A percentile compares a stretch with the other conserved stretches of the same genome.
phyloP scores from a whole-genome alignment of 1,140 invertebrate species.

The Ylistrum balloti region DNA sequence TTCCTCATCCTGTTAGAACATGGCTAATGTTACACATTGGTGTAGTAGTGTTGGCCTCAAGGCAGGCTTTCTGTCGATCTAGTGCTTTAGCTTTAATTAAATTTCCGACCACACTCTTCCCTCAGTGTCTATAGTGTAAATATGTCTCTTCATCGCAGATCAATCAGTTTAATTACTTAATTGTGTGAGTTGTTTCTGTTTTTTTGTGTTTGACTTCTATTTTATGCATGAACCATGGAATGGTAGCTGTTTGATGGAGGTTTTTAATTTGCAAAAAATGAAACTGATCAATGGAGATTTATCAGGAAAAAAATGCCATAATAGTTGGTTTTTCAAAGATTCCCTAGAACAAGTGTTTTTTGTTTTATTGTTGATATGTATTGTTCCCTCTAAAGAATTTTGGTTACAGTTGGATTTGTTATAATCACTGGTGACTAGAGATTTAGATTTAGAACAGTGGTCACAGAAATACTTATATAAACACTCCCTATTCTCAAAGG shows the following conservation, averaged over 20 bases:
- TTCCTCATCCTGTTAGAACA: too few species aligned
- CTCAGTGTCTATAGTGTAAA: not conserved
- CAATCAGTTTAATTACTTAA: constrained; percentile 13
- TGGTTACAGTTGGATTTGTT: too few species aligned
- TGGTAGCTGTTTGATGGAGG: too few species aligned
- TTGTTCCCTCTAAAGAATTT: too few species aligned
- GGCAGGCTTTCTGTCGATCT: not conserved
- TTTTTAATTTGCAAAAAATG: too few species aligned
- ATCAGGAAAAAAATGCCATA: not conserved
- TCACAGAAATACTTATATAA: too few species aligned
- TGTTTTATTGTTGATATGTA: too few species aligned
- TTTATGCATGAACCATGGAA: not conserved
- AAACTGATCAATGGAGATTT: not conserved
- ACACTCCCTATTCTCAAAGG: too few species aligned
- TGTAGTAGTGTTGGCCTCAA: not conserved
- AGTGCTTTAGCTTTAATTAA: constrained; percentile 35
- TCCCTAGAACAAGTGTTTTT: too few species aligned
- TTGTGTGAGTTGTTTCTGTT: not conserved
- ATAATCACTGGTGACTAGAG: too few species aligned
- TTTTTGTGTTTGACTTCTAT: not conserved
- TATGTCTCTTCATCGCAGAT: not conserved
- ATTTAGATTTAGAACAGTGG: too few species aligned
- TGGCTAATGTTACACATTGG: too few species aligned
- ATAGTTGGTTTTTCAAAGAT: not conserved
- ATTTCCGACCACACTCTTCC: not conserved